Percentiles rank a stretch among this genome's conserved stretches.
Conservation (phyloP, 1,140 invertebrate genomes). For the Batillaria attramentaria region DNA sequence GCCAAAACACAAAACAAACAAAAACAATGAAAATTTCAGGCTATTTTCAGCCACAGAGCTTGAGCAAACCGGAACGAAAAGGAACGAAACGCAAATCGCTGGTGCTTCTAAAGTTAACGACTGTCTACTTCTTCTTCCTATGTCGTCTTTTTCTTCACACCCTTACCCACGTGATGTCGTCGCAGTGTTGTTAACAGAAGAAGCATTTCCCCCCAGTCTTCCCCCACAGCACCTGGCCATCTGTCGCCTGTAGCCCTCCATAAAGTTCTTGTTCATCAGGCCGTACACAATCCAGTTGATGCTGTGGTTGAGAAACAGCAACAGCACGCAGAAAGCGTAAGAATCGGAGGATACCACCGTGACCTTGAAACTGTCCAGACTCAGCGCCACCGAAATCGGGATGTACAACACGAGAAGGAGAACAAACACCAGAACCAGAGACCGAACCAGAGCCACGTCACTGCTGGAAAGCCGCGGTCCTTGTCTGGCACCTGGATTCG, state of each 20-base stretch:
- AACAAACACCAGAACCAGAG: conserved; percentile 30
- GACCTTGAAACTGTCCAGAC: not conserved
- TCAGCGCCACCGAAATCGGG: not conserved
- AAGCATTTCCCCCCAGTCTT: too few relatives aligned
- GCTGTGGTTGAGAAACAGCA: conserved; percentile 36
- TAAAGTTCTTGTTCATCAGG: conserved; percentile 34
- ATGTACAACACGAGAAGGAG: conserved; percentile 21
- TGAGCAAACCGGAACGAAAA: too few relatives aligned
- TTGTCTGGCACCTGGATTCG: too few relatives aligned
- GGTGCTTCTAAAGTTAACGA: too few relatives aligned
- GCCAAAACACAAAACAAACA: too few relatives aligned
- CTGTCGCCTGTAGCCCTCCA: conserved; percentile 30
- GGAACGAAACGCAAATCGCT: too few relatives aligned
- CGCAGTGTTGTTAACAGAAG: too few relatives aligned
- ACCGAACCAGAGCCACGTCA: conserved; percentile 21
- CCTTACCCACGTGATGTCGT: too few relatives aligned
- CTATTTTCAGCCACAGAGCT: too few relatives aligned
- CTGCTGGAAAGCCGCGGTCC: not conserved
- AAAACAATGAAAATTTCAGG: too few relatives aligned
- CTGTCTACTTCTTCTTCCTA: too few relatives aligned
- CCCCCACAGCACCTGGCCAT: not conserved
- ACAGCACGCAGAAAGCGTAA: not conserved
- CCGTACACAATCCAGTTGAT: conserved; percentile 45
- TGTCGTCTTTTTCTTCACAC: too few relatives aligned
- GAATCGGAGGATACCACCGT: not conserved